Evolutionary conservation across 1,140 invertebrate genomes (phyloP), one percentile per base, ranked within the genome.

Genomic region (Lineus longissimus): DNA sequence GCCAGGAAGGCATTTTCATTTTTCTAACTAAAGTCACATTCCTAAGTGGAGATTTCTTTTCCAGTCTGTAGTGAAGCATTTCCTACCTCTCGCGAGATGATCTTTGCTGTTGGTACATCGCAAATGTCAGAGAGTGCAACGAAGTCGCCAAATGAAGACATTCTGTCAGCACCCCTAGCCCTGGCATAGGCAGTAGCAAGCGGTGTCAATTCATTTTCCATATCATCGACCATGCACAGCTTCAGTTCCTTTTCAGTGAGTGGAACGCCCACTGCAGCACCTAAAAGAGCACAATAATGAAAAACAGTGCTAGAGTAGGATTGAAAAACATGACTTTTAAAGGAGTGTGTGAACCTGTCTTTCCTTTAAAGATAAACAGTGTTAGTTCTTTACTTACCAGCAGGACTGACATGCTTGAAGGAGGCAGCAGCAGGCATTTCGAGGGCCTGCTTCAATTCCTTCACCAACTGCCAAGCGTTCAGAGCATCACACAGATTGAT

Each of bases 81-180:
- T 31, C 61, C 54, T 70, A 86, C 88, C 81, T 89, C 88, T 74
- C 88, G 78, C 17, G 86, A 87, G 57, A 90, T 89, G 9, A 90
- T 88, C 74, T 81, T 87, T 54, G 86, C 95, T 0, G 95, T 98
- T 15, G 88, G 68, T 29, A 85, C 86, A 83, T 99, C 97, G 80
- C 96, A 99, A 1, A 82, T 74, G 75, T 97, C 94, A 0, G 95
- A 98, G 0, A 99, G 77, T 13, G 95, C 94, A 41, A 98, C 87
- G 80, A 99, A 98, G 82, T 99, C 97, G 0, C 97, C 96, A 82
- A 98, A 99, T 13, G 95, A 98, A 4, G 94, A 97, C 97, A 99
- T 98, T 59, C 97, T 87, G 81, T 99, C 97, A 19, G 96, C 95
- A 36, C 96, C 86, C 81, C 97, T 86, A 0, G 96, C 97, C 65